Conservation (phyloP, 2,888 invertebrate species). For the Clunio marinus region DNA sequence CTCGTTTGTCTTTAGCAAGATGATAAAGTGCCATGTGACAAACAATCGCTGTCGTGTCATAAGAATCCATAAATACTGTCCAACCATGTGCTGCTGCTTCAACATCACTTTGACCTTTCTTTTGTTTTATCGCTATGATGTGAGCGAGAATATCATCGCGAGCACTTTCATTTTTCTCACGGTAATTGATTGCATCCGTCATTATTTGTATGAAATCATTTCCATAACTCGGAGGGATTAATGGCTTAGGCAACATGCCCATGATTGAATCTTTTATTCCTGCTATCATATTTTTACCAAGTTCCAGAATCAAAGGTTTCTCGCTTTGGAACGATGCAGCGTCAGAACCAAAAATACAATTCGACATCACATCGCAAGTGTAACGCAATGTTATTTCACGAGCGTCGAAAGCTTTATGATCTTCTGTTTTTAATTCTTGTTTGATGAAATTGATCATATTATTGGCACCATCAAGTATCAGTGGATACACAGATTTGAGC, state of each 20-base stretch:
- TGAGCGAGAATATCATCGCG: constrained; percentile 43
- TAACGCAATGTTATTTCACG: constrained; percentile 44
- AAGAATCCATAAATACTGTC: neutral
- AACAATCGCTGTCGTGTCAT: constrained; percentile 19
- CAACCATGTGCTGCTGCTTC: neutral
- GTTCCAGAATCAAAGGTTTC: too few relatives aligned
- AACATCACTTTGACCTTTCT: constrained; percentile 39
- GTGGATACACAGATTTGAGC: constrained; percentile 27
- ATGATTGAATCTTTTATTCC: too few relatives aligned
- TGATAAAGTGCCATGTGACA: neutral
- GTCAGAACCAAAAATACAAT: constrained; percentile 52
- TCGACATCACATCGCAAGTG: constrained; percentile 52
- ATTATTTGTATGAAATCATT: constrained; percentile 41
- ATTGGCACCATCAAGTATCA: neutral
- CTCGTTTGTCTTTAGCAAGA: neutral
- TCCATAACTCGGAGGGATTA: constrained; percentile 39
- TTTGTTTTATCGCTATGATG: constrained; percentile 41
- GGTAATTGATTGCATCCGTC: constrained; percentile 40
- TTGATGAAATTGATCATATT: constrained; percentile 44
- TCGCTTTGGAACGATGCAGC: constrained; percentile 43
- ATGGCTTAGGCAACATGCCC: constrained; percentile 31
- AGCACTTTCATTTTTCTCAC: constrained; percentile 39
- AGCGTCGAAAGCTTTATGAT: neutral
- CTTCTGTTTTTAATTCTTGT: too few relatives aligned
- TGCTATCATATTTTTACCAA: too few relatives aligned